A percentile compares a stretch with the other conserved stretches of the same genome.
phyloP scores from a whole-genome alignment of 2,797 vertebrate genomes.

The Argyrosomus regius region DNA sequence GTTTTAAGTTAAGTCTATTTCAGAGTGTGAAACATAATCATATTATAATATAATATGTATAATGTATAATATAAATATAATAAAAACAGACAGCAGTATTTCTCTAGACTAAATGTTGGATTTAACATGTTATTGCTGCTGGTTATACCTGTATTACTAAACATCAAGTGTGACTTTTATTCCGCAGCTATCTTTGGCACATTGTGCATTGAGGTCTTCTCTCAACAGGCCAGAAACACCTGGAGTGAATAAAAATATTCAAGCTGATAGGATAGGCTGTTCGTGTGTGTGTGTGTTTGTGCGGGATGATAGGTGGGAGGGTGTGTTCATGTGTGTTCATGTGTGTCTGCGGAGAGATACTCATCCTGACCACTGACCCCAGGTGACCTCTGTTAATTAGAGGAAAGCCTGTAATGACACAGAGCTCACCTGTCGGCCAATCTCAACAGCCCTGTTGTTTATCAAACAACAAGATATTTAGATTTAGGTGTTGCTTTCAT shows the following conservation, averaged over 20 bases:
- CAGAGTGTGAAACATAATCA: neutral
- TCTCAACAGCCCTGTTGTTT: constrained; percentile 12
- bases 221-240: neutral
- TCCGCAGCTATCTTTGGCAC: neutral
- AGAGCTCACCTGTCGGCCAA: constrained; percentile 20
- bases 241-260: neutral
- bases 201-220: neutral
- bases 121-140: neutral
- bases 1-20: neutral
- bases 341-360: neutral
- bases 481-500: neutral
- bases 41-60: too few species aligned
- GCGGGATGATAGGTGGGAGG: neutral
- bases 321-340: neutral
- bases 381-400: constrained; percentile 67
- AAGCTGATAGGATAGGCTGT: neutral
- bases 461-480: constrained; percentile 9
- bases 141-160: neutral
- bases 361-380: constrained; percentile 63
- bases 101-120: neutral
- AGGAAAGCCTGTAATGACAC: constrained; percentile 58
- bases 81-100: neutral
- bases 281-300: constrained; percentile 11
- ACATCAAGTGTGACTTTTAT: neutral
- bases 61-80: too few species aligned